A percentile compares a stretch with the other conserved stretches of the same genome.
Conservation (phyloP, 1,140 invertebrate genomes). For the Lepidurus packardi region DNA sequence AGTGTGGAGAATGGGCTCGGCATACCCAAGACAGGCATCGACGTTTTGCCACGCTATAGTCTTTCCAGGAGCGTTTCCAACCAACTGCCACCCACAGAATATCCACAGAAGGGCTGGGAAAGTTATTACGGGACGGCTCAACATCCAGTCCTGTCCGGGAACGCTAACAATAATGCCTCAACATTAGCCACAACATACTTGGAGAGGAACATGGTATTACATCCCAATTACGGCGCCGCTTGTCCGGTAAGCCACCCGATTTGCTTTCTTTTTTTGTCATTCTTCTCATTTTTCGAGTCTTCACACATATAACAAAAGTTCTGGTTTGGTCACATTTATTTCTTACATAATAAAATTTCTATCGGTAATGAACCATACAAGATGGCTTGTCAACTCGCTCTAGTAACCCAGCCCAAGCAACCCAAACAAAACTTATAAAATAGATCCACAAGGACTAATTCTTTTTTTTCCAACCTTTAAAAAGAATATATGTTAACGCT, state of each 20-base stretch:
- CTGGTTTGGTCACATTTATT: neutral
- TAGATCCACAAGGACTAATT: neutral
- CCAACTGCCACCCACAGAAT: neutral
- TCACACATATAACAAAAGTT: neutral
- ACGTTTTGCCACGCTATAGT: neutral
- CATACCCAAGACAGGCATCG: neutral
- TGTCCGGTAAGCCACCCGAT: slow-evolving; percentile 27
- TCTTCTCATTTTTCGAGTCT: neutral
- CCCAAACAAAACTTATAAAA: neutral
- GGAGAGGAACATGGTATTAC: slow-evolving; percentile 27
- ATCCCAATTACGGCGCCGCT: slow-evolving; percentile 33
- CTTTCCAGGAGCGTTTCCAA: neutral
- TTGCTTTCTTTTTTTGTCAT: neutral
- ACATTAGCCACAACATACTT: slow-evolving; percentile 18
- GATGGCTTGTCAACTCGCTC: neutral
- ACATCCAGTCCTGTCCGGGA: neutral
- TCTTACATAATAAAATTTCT: too few species aligned
- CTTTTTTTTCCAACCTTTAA: neutral
- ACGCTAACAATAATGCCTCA: neutral
- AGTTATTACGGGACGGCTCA: neutral
- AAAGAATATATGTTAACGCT: neutral
- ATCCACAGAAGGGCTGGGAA: slow-evolving; percentile 11
- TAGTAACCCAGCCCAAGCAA: neutral
- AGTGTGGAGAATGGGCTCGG: neutral
- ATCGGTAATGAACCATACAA: neutral